Percentiles rank a stretch among this genome's conserved stretches.
Conservation (phyloP, 2,888 invertebrate species). For the Chloroclystis v-ata region DNA sequence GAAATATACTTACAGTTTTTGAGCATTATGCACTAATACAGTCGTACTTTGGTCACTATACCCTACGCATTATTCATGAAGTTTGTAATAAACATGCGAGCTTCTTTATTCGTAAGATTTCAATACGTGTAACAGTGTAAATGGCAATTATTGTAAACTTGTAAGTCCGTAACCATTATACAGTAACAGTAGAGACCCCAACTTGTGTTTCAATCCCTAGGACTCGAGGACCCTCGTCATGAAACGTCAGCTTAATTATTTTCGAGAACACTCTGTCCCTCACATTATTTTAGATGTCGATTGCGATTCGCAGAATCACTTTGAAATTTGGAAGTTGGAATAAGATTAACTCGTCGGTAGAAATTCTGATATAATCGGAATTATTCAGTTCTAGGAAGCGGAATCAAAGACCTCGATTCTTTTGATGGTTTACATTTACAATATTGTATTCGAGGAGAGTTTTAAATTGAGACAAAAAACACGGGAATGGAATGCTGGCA, state of each 20-base stretch:
- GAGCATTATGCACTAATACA: no score
- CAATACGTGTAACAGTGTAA: no score
- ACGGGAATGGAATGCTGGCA: no score
- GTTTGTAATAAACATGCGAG: no score
- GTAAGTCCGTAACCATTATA: background rate
- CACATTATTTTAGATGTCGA: slow-evolving; percentile 15
- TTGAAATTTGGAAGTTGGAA: slow-evolving; percentile 13
- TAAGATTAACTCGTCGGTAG: slow-evolving; percentile 3
- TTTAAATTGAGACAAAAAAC: no score
- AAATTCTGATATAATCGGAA: slow-evolving; percentile 10
- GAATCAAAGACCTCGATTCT: background rate
- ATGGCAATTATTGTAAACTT: no score
- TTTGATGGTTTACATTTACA: background rate
- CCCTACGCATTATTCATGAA: no score
- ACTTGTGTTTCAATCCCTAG: slow-evolving; percentile 17
- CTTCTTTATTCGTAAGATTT: no score
- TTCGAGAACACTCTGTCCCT: slow-evolving; percentile 20
- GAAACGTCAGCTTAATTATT: slow-evolving; percentile 28
- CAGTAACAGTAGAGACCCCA: background rate
- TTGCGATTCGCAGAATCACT: slow-evolving; percentile 18
- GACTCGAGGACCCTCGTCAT: slow-evolving; percentile 23
- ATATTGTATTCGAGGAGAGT: no score
- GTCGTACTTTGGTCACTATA: no score
- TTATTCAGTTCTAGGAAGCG: background rate
- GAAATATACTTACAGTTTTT: no score